These are phyloP conservation scores for Beris morrisii DNA, from an alignment of 2,888 invertebrate genomes.

Conservation along the genomic window DNA sequence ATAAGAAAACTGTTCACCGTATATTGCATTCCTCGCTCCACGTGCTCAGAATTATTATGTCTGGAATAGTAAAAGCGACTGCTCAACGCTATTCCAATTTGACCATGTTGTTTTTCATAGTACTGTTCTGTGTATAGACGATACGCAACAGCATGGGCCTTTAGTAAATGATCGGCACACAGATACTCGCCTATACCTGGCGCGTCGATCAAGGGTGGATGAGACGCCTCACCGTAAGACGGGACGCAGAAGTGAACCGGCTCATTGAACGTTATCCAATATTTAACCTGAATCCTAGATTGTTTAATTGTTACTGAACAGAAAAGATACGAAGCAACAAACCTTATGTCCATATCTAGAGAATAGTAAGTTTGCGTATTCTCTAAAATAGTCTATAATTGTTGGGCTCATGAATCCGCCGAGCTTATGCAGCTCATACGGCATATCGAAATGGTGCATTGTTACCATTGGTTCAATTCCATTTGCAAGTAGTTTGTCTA, in stretches of 20 bases:
- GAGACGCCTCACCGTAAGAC: conserved; percentile 57
- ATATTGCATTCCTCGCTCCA: conserved; percentile 46
- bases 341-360: conserved; percentile 58
- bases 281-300: conserved; percentile 48
- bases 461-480: conserved; percentile 65
- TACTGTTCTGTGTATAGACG: conserved; percentile 55
- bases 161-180: conserved; percentile 58
- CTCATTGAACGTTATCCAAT: conserved; percentile 65
- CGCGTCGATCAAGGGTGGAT: conserved; percentile 51
- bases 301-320: conserved; percentile 5
- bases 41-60: conserved; percentile 39
- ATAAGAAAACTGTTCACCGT: conserved; percentile 38
- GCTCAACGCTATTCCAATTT: conserved; percentile 47
- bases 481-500: conserved; percentile 63
- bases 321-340: conserved; percentile 46
- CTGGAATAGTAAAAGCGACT: conserved; percentile 44
- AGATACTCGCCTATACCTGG: conserved; percentile 58
- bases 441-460: conserved; percentile 62
- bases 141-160: conserved; percentile 61
- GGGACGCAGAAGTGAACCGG: conserved; percentile 55
- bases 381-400: conserved; percentile 57
- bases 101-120: conserved; percentile 48
- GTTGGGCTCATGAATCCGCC: conserved; percentile 60
- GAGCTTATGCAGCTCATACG: conserved; percentile 58
- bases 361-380: conserved; percentile 58